Conservation (phyloP, 2,797 vertebrate genomes). For the Alcedo quadribrachys region DNA sequence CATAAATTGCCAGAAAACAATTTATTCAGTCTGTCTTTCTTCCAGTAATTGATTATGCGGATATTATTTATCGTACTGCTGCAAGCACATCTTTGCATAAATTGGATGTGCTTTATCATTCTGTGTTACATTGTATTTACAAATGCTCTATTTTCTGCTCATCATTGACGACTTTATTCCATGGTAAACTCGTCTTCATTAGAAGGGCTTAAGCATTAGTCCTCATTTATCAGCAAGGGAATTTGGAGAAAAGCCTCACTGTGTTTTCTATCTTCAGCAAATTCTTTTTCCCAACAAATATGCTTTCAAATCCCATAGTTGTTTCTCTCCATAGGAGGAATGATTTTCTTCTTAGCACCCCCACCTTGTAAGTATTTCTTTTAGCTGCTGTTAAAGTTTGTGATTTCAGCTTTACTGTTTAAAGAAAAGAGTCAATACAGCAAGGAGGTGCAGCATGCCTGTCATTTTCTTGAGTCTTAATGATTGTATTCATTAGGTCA, state of each 20-base stretch:
- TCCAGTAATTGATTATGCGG: slow-evolving; percentile 72
- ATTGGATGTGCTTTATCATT: slow-evolving; percentile 72
- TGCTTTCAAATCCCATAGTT: slow-evolving; percentile 28
- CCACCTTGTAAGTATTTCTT: neutral
- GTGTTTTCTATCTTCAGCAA: slow-evolving; percentile 48
- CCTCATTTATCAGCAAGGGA: slow-evolving; percentile 59
- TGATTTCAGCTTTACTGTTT: slow-evolving; percentile 28
- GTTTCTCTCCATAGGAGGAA: neutral
- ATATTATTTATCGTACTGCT: slow-evolving; percentile 74
- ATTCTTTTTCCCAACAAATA: slow-evolving; percentile 42
- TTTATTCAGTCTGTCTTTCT: slow-evolving; percentile 71
- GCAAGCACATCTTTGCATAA: slow-evolving; percentile 72
- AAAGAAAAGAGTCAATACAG: neutral
- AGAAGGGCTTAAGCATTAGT: slow-evolving; percentile 58
- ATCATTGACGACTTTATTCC: slow-evolving; percentile 69
- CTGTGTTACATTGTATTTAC: slow-evolving; percentile 67
- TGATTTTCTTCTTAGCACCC: neutral
- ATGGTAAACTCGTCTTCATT: slow-evolving; percentile 73
- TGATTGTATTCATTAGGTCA: neutral
- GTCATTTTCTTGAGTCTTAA: neutral
- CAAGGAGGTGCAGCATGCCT: neutral
- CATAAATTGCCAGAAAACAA: slow-evolving; percentile 68
- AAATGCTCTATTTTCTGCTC: slow-evolving; percentile 73
- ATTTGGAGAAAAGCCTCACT: slow-evolving; percentile 55
- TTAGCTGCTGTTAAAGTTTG: slow-evolving; percentile 2